These are phyloP conservation scores for Chorisops tibialis DNA, from an alignment of 2,888 invertebrate genomes.

Conservation along the genomic window DNA sequence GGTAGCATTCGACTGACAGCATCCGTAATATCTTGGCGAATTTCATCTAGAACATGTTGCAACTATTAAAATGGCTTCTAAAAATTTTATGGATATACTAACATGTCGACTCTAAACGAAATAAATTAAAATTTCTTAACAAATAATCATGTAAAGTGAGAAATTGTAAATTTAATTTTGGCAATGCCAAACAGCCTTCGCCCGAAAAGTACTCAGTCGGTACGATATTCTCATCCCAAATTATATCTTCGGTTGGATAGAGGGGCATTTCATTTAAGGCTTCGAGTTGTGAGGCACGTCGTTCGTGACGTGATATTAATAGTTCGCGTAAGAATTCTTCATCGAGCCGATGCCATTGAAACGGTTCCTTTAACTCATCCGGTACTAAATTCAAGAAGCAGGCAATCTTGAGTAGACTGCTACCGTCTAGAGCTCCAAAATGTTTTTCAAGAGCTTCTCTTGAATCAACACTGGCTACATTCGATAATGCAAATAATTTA, in stretches of 20 bases:
- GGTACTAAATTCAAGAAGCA: conserved; percentile 86
- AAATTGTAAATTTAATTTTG: conserved; percentile 97
- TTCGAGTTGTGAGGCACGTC: conserved; percentile 86
- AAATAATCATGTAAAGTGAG: conserved; percentile 97
- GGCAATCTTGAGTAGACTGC: conserved; percentile 80
- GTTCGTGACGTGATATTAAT: conserved; percentile 81
- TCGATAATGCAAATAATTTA: conserved; percentile 82
- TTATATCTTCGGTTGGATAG: conserved; percentile 95
- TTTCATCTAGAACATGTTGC: conserved; percentile 81
- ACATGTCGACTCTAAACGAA: conserved; percentile 97
- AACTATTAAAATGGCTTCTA: no score
- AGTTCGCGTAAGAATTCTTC: conserved; percentile 80
- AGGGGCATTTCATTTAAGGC: conserved; percentile 96
- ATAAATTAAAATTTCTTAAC: conserved; percentile 93
- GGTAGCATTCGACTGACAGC: conserved; percentile 92
- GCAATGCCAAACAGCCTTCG: conserved; percentile 91
- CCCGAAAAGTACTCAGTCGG: conserved; percentile 97
- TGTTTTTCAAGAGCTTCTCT: conserved; percentile 78
- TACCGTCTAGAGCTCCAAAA: conserved; percentile 69
- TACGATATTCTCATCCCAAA: conserved; percentile 99
- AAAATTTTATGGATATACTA: conserved; percentile 54
- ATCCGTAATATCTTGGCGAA: conserved; percentile 97
- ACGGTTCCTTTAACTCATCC: conserved; percentile 62
- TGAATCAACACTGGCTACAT: conserved; percentile 94
- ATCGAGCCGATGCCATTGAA: conserved; percentile 71